Evolutionary conservation across 1,140 invertebrate genomes (phyloP), one percentile per base, ranked within the genome.

Genomic region (Dolichoris vasculosae): DNA sequence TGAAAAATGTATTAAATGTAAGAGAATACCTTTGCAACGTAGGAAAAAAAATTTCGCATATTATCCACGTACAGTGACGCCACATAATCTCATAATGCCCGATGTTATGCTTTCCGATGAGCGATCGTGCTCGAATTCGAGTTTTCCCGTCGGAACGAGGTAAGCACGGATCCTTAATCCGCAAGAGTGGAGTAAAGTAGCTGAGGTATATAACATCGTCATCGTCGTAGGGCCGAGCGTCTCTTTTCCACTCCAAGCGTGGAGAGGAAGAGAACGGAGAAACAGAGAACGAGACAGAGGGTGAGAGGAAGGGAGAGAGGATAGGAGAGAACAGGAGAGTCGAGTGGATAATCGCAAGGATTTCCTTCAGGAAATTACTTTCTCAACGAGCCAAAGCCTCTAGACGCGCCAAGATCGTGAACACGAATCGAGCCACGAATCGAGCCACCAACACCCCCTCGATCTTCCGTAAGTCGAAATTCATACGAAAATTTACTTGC

Each of bases 301-400:
- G 55, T 38, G 51, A 26, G 77, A 32, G 30, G 26, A 9, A 23
- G 63, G 26, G 46, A 51, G n/a, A 67, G 59, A 7, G 38, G 30
- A 20, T 13, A 11, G 9, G 78, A 80, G 78, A 20, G 9, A 20
- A 38, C 11, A 26, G n/a, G 17, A 81, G 13, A 71, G 67, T 83
- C 32, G 55, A 86, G 87, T 71, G 86, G 89, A 89, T 89, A 88
- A 89, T 89, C 89, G 88, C 85, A 63, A 85, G 88, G 89, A 89
- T 89, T 89, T 89, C 89, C 89, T 88, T 67, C 84, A 89, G 89
- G 89, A 89, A 89, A 89, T 88, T 89, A 89, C 89, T 89, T 89
- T 89, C 89, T 84, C 89, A 89, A 87, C 86, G 86, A 88, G 89
- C 23, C 75, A 55, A 71, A 64, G 76, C 59, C 35, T n/a, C 30